These are phyloP conservation scores for Anableps anableps DNA, from an alignment of 2,797 vertebrate genomes.

Conservation along the genomic window DNA sequence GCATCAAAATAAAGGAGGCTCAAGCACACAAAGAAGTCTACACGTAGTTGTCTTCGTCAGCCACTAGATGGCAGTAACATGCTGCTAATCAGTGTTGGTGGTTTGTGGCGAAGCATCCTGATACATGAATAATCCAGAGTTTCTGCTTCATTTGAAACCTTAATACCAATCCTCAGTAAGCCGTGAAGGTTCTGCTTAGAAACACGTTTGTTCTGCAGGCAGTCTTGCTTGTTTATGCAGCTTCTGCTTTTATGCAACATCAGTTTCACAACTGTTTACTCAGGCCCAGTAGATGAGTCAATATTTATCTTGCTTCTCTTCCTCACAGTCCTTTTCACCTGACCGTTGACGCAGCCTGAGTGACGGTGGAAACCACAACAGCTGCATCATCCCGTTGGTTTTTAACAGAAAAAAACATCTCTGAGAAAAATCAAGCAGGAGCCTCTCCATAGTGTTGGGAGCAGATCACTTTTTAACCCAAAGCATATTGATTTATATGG, in stretches of 20 bases:
- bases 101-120: constrained; percentile 7
- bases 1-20: not conserved
- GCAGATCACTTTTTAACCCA: constrained; percentile 75
- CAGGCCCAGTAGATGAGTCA: constrained; percentile 11
- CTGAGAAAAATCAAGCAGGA: constrained; percentile 64
- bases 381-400: constrained; percentile 43
- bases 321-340: constrained; percentile 48
- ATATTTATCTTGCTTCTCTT: constrained; percentile 32
- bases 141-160: constrained; percentile 14
- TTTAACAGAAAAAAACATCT: constrained; percentile 13
- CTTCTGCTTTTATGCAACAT: constrained; percentile 33
- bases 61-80: constrained; percentile 60
- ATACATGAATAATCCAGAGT: constrained; percentile 27
- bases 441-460: constrained; percentile 71
- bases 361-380: constrained; percentile 45
- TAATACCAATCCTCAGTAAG: constrained; percentile 2
- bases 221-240: constrained; percentile 16
- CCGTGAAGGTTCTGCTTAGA: not conserved
- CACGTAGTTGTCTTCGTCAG: not conserved
- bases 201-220: not conserved
- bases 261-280: constrained; percentile 39
- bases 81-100: not conserved
- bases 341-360: constrained; percentile 40
- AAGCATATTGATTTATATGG: constrained; percentile 83
- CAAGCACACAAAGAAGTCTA: not conserved